A percentile compares a stretch with the other conserved stretches of the same genome.
phyloP scores from a whole-genome alignment of 2,888 invertebrate species.

The Athalia circularis region DNA sequence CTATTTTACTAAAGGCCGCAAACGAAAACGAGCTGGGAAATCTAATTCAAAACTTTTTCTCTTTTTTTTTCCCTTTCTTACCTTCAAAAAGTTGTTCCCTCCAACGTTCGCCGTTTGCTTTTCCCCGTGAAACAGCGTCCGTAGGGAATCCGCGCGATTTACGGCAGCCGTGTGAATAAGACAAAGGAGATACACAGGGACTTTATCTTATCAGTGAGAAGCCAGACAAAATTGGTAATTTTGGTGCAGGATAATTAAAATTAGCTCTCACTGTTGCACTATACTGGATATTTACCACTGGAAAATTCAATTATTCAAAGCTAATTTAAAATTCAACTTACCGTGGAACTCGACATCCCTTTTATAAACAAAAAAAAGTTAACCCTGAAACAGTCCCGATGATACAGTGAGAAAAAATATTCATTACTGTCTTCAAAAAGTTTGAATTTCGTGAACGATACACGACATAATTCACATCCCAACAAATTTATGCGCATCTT shows the following conservation, averaged over 20 bases:
- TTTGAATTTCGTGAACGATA: too few relatives aligned
- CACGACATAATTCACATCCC: too few relatives aligned
- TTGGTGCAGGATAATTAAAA: neutral
- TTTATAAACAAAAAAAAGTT: too few relatives aligned
- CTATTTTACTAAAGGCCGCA: constrained; percentile 49
- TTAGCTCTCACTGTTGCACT: constrained; percentile 11
- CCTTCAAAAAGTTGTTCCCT: constrained; percentile 26
- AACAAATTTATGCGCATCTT: too few relatives aligned
- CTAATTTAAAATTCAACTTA: too few relatives aligned
- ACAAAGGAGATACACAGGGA: constrained; percentile 26
- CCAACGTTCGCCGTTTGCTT: constrained; percentile 25
- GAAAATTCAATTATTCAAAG: too few relatives aligned
- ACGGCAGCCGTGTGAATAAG: constrained; percentile 34
- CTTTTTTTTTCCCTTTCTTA: neutral
- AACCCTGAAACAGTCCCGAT: too few relatives aligned
- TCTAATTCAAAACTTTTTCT: constrained; percentile 49
- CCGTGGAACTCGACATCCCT: too few relatives aligned
- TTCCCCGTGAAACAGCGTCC: neutral
- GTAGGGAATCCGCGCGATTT: constrained; percentile 42
- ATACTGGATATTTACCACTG: neutral
- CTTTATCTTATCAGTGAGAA: constrained; percentile 24
- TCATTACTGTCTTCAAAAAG: too few relatives aligned
- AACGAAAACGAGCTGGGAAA: constrained; percentile 45
- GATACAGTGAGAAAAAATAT: too few relatives aligned
- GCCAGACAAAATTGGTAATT: neutral